These are phyloP conservation scores for Sebastes diaconus DNA, from an alignment of 2,797 vertebrate species.

Conservation along the genomic window DNA sequence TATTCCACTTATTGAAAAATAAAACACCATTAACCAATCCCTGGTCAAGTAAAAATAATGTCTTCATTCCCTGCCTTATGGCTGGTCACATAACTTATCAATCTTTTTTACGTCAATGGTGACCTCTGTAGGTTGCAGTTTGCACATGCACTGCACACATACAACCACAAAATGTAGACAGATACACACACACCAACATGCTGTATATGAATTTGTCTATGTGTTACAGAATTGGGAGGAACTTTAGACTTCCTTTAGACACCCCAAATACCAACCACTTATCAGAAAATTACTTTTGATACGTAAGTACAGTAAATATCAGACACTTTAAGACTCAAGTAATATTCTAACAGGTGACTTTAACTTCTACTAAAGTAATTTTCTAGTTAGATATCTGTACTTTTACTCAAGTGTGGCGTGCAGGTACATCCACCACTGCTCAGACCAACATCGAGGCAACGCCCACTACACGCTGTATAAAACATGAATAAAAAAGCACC, in stretches of 20 bases:
- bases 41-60: background rate
- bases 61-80: background rate
- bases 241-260: background rate
- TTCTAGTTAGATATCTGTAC: no score
- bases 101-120: constrained; percentile 14
- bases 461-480: background rate
- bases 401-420: no score
- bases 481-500: background rate
- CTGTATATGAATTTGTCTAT: background rate
- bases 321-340: no score
- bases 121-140: constrained; percentile 46
- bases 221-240: background rate
- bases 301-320: no score
- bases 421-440: background rate
- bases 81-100: background rate
- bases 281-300: no score
- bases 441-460: background rate
- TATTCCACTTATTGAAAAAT: background rate
- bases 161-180: background rate
- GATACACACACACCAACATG: background rate
- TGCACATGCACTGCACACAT: constrained; percentile 22
- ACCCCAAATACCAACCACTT: background rate
- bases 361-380: no score
- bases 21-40: background rate
- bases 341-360: no score